phyloP scores from a whole-genome alignment of 2,113 vertebrate genomes.

The Ranitomeya variabilis region DNA sequence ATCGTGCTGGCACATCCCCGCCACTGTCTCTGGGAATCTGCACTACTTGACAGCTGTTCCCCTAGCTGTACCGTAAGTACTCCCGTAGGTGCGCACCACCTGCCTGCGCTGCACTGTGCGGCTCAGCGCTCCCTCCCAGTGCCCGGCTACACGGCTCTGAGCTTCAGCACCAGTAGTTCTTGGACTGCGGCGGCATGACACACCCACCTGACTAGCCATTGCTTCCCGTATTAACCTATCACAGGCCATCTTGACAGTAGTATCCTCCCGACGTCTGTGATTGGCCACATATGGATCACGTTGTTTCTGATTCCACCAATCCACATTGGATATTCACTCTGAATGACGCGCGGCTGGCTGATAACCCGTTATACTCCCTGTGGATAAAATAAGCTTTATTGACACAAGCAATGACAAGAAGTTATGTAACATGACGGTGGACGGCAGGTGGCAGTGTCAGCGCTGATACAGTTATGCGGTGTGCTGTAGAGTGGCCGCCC shows the following conservation, averaged over 20 bases:
- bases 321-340: background rate
- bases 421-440: background rate
- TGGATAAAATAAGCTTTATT: conserved; percentile 1
- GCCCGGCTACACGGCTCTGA: background rate
- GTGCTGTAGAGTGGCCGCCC: too few relatives aligned
- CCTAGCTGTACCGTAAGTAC: background rate
- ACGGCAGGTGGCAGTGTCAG: background rate
- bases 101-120: background rate
- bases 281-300: background rate
- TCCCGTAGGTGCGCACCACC: background rate
- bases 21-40: background rate
- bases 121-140: conserved; percentile 26
- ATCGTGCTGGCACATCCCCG: background rate
- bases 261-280: background rate
- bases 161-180: background rate
- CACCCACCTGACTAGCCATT: conserved; percentile 41
- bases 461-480: too few relatives aligned
- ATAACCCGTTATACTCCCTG: background rate
- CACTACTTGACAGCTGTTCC: background rate
- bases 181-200: background rate
- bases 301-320: background rate
- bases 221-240: background rate
- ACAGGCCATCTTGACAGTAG: background rate
- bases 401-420: background rate
- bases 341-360: background rate